phyloP scores from a whole-genome alignment of 2,797 vertebrate genomes.

The Strix occidentalis region DNA sequence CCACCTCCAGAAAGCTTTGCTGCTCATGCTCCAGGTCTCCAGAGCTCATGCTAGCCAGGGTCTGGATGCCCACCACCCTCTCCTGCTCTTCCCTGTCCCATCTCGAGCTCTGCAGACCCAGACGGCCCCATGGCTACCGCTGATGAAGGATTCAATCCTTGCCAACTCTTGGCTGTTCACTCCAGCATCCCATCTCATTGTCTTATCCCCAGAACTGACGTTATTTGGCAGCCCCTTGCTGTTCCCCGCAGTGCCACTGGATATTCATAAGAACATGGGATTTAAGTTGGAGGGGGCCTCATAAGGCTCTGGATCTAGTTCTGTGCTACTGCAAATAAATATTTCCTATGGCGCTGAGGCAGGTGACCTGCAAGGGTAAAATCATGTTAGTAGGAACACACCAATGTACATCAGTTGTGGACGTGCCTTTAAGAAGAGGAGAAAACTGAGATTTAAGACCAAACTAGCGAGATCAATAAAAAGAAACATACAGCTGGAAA shows the following conservation, averaged over 20 bases:
- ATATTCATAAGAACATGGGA: neutral
- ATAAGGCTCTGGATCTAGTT: neutral
- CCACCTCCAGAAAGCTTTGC: neutral
- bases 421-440: neutral
- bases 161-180: neutral
- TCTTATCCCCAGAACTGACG: neutral
- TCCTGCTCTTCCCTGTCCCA: neutral
- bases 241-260: neutral
- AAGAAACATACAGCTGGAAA: slow-evolving; percentile 27
- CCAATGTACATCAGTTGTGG: neutral
- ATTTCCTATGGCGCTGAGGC: neutral
- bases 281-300: neutral
- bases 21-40: neutral
- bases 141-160: neutral
- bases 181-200: neutral
- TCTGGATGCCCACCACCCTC: neutral
- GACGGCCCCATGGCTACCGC: fast-evolving
- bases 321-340: neutral
- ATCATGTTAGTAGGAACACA: neutral
- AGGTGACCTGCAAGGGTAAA: slow-evolving; percentile 10
- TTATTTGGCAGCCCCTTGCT: neutral
- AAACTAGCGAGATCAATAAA: slow-evolving; percentile 41
- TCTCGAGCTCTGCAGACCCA: neutral
- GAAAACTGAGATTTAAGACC: slow-evolving; percentile 7
- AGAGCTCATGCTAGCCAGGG: neutral